Percentiles rank a stretch among this genome's conserved stretches.
These are phyloP conservation scores for Muntiacus muntjak DNA, from an alignment of 2,113 vertebrate species.

Conservation along the genomic window DNA sequence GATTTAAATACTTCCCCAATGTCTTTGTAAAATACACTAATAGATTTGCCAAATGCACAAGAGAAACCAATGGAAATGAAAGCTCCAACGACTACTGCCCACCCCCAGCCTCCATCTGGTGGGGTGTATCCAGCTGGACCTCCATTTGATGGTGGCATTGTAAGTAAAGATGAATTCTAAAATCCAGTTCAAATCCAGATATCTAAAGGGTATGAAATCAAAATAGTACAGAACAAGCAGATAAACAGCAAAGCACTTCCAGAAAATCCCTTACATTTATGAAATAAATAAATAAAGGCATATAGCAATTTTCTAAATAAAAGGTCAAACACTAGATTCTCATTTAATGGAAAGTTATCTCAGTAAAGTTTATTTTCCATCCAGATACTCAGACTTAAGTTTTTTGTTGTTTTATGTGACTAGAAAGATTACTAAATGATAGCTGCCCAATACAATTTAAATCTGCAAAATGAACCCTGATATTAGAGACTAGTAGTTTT, in stretches of 20 bases:
- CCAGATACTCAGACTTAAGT: neutral
- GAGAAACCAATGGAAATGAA: slow-evolving; percentile 96
- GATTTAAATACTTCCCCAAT: slow-evolving; percentile 90
- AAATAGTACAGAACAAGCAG: neutral
- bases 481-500: neutral
- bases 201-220: slow-evolving; percentile 60
- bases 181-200: slow-evolving; percentile 51
- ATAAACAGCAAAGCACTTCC: neutral
- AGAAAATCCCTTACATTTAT: neutral
- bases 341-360: neutral
- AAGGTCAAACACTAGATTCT: neutral
- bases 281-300: neutral
- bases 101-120: slow-evolving; percentile 94
- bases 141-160: slow-evolving; percentile 85
- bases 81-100: slow-evolving; percentile 88
- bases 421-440: neutral
- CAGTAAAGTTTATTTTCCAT: neutral
- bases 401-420: neutral
- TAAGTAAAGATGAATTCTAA: neutral
- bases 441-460: neutral
- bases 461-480: neutral
- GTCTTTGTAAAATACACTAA: slow-evolving; percentile 96
- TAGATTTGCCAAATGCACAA: slow-evolving; percentile 93
- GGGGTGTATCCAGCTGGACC: slow-evolving; percentile 87
- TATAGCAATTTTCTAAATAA: neutral